Base-by-base conservation (phyloP, 1,140 invertebrate species). In the Aphaenogaster ashmeadi region DNA sequence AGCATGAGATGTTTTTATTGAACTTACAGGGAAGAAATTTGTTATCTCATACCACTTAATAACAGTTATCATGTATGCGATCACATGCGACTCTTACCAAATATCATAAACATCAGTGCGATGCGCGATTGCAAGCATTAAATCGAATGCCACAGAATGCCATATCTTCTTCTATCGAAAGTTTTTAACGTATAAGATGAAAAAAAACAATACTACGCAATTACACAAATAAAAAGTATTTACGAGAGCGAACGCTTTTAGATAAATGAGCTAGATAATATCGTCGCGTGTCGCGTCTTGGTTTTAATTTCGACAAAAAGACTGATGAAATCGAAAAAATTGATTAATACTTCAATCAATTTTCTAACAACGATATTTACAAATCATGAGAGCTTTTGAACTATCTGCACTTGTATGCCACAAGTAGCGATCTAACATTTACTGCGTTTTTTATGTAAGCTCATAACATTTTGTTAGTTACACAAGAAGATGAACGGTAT, bases 161-260 rank as follows among this genome's bases (percentile, higher is more conserved):
- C 41, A 33, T 44, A 60, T 60, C 21, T 54, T 75, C 21, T 11
- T 47, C 44, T 44, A 47, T 62, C 4, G 8, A 33, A 78, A 62
- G 33, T 62, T 44, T 60, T 62, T 62, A 15, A 27, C 0, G 33
- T n/a, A 9, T 72, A 18, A 71, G 3, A 33, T 72, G 18, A n/a
- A 11, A 54, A n/a, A 2, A 72, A 54, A 6, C 13, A 36, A 36
- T 36, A 33, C 1, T 47, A 47, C 4, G 8, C 27, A 78, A 52
- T 71, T 88, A 50, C 47, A 27, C 66, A 81, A 83, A 67, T 54
- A 80, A n/a, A n/a, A 75, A 64, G 9, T 69, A 67, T 69, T 88
- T 80, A 60, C 9, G 33, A 27, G 6, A 66, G 3, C 13, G 13
- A 88, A 87, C 83, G 44, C 52, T 69, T 36, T 87, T 83, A 88